Evolutionary conservation across 2,797 vertebrate genomes (phyloP).

Genomic region (Bovichtus variegatus): DNA sequence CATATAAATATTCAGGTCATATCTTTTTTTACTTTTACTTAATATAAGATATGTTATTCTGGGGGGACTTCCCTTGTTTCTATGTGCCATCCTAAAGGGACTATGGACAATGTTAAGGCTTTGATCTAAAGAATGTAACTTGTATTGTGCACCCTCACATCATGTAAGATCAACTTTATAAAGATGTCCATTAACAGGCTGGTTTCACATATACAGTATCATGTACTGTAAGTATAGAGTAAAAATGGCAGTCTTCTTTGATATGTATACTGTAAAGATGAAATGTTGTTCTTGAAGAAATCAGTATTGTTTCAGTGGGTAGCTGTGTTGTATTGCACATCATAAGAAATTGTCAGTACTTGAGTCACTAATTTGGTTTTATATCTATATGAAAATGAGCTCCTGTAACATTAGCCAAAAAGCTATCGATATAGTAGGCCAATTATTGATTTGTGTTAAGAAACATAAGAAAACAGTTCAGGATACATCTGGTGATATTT

Average conservation of each 20-base stretch:
- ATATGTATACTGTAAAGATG: conserved; percentile 1
- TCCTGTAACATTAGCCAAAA: background rate
- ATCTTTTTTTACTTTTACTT: conserved; percentile 6
- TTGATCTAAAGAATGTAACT: conserved; percentile 23
- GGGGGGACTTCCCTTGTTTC: background rate
- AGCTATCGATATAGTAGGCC: background rate
- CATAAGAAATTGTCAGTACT: background rate
- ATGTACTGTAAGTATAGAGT: background rate
- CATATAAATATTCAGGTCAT: conserved; percentile 12
- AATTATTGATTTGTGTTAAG: conserved; percentile 1
- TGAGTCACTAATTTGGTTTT: background rate
- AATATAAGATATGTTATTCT: conserved; percentile 20
- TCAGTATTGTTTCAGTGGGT: background rate
- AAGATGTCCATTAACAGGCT: conserved; percentile 18
- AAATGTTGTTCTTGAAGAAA: conserved; percentile 1
- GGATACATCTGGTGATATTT: background rate
- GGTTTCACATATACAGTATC: conserved; percentile 24
- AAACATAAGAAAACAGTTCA: background rate
- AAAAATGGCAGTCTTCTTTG: conserved; percentile 7
- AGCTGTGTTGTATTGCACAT: background rate
- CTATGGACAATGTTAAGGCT: conserved; percentile 41
- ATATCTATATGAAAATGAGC: background rate
- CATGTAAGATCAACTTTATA: conserved; percentile 3
- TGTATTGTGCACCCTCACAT: conserved; percentile 17
- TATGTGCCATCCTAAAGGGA: conserved; percentile 26